Percentiles rank a stretch among this genome's conserved stretches.
Evolutionary conservation across 2,113 vertebrate species (phyloP).

Genomic region (Strix aluco): DNA sequence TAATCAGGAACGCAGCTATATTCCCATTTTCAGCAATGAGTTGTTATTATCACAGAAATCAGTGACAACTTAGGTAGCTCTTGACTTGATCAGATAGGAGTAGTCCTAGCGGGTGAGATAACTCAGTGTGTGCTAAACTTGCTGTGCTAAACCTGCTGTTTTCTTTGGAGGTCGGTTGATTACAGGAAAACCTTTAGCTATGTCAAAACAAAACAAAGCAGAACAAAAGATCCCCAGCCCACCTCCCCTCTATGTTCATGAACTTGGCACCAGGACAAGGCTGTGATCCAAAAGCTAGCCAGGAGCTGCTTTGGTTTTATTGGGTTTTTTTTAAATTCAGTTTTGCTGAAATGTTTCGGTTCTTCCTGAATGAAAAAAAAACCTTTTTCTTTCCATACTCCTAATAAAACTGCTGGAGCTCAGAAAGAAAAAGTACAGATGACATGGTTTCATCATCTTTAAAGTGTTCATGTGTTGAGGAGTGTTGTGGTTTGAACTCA

Average conservation of each 20-base stretch:
- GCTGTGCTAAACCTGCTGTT: neutral
- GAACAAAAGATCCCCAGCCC: neutral
- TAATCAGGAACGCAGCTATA: neutral
- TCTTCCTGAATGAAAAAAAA: neutral
- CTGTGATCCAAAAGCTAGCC: neutral
- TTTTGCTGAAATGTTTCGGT: neutral
- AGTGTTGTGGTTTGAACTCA: too few species aligned
- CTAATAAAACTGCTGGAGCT: neutral
- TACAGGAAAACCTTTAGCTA: conserved; percentile 15
- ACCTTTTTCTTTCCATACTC: neutral
- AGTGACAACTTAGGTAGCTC: neutral
- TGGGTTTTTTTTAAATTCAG: neutral
- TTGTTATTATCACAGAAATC: neutral
- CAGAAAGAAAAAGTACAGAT: neutral
- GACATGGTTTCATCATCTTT: neutral
- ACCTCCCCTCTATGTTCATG: neutral
- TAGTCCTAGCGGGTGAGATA: neutral
- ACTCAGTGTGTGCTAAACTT: neutral
- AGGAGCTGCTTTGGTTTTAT: neutral
- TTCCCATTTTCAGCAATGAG: neutral
- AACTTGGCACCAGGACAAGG: neutral
- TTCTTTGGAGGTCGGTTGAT: neutral
- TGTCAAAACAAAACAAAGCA: conserved; percentile 27
- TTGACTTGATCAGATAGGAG: neutral
- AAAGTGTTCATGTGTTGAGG: neutral